Conservation (phyloP, 2,888 invertebrate genomes). For the Troglohyphantes excavatus region DNA sequence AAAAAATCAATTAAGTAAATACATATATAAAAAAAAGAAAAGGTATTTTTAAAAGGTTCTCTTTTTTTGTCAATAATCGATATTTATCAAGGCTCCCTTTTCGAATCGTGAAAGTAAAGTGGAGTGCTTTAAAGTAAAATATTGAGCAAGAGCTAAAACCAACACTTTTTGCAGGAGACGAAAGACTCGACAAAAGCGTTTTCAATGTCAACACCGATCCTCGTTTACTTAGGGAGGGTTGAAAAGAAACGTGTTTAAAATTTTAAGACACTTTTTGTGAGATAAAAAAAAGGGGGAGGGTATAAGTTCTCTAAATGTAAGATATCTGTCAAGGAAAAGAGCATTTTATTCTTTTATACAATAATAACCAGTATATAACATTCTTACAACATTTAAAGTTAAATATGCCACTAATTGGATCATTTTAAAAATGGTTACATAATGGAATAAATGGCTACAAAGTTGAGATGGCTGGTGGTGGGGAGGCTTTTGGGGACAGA, state of each 20-base stretch:
- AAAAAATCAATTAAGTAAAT: no score
- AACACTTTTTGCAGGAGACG: constrained; percentile 2
- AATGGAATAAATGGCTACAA: no score
- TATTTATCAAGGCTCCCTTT: constrained; percentile 32
- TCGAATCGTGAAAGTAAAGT: neutral
- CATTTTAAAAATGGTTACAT: no score
- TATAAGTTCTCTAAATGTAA: no score
- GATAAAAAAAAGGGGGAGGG: neutral
- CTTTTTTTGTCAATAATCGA: constrained; percentile 53
- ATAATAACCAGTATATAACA: no score
- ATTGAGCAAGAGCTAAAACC: constrained; percentile 55
- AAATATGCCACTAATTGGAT: no score
- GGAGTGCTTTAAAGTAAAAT: constrained; percentile 54
- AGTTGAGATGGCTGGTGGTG: no score
- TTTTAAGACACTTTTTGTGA: constrained; percentile 14
- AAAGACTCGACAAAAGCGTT: constrained; percentile 50
- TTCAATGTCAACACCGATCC: constrained; percentile 57
- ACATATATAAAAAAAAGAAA: no score
- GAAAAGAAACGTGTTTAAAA: constrained; percentile 47
- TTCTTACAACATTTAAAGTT: no score
- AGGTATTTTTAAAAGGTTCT: constrained; percentile 32
- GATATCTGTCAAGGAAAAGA: no score
- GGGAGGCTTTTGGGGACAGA: no score
- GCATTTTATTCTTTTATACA: no score
- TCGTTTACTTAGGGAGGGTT: constrained; percentile 30